Percentiles rank a stretch among this genome's conserved stretches.
These are phyloP conservation scores for Nothoprocta perdicaria DNA, from an alignment of 2,113 vertebrate species.

Conservation along the genomic window DNA sequence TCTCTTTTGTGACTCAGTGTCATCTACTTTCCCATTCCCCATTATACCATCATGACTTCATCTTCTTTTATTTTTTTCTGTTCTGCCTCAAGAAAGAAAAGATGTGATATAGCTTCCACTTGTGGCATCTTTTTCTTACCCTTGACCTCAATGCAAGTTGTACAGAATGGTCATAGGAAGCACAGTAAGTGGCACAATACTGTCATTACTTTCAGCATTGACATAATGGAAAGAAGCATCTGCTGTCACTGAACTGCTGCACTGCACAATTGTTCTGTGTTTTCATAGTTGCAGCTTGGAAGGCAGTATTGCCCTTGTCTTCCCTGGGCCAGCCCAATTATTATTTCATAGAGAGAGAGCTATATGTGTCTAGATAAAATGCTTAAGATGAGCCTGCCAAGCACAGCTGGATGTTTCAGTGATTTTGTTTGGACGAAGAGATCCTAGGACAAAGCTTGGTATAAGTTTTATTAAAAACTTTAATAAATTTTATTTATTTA, in stretches of 20 bases:
- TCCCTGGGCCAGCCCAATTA: neutral
- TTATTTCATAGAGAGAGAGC: neutral
- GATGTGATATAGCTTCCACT: neutral
- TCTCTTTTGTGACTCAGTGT: constrained; percentile 34
- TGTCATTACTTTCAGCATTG: constrained; percentile 23
- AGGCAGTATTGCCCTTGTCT: neutral
- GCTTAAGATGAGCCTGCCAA: neutral
- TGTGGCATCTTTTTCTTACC: neutral
- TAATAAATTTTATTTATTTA: neutral
- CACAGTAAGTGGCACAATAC: constrained; percentile 10
- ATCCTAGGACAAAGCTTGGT: neutral
- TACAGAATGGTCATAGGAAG: neutral
- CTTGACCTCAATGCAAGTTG: neutral
- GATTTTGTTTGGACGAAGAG: neutral
- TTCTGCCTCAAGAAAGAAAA: constrained; percentile 18
- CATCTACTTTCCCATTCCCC: constrained; percentile 37
- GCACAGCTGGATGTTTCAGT: neutral
- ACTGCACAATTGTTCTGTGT: constrained; percentile 13
- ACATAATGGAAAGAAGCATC: constrained; percentile 3
- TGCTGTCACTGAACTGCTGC: constrained; percentile 15
- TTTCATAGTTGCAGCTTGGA: constrained; percentile 6
- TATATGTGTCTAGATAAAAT: neutral
- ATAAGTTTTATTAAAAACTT: too few relatives aligned
- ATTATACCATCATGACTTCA: constrained; percentile 41
- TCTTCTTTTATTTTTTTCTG: neutral